phyloP scores from a whole-genome alignment of 1,140 invertebrate genomes.

The Danaus plexippus region DNA sequence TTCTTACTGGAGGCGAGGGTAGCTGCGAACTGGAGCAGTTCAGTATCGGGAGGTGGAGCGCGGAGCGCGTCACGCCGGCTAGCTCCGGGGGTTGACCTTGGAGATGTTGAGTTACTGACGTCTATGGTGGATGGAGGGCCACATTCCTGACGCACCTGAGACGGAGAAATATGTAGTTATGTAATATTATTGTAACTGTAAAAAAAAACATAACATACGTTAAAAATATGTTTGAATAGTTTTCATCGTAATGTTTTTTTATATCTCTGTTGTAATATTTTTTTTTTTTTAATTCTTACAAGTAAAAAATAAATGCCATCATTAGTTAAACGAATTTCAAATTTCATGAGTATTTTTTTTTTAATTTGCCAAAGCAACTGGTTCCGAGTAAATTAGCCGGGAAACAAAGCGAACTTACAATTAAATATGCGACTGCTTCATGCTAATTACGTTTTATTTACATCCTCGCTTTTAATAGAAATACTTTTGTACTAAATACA shows the following conservation, averaged over 20 bases:
- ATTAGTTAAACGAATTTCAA: no score
- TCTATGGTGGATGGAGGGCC: constrained; percentile 61
- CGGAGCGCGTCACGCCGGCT: constrained; percentile 41
- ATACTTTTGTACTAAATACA: constrained; percentile 1
- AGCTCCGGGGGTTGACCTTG: constrained; percentile 32
- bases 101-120: constrained; percentile 26
- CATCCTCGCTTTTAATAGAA: no score
- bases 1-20: constrained; percentile 78
- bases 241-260: neutral
- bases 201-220: no score
- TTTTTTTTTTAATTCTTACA: constrained; percentile 4
- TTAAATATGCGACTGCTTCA: no score
- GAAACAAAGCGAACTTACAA: no score
- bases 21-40: constrained; percentile 77
- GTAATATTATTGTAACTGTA: no score
- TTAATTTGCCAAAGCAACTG: no score
- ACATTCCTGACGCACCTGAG: constrained; percentile 72
- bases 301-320: no score
- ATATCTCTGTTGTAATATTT: neutral
- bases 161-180: constrained; percentile 14
- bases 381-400: no score
- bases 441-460: no score
- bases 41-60: constrained; percentile 66
- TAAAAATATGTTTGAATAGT: no score
- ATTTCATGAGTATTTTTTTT: no score